Evolutionary conservation across 2,797 vertebrate genomes (phyloP).

Genomic region (Halcyon leucocephala): DNA sequence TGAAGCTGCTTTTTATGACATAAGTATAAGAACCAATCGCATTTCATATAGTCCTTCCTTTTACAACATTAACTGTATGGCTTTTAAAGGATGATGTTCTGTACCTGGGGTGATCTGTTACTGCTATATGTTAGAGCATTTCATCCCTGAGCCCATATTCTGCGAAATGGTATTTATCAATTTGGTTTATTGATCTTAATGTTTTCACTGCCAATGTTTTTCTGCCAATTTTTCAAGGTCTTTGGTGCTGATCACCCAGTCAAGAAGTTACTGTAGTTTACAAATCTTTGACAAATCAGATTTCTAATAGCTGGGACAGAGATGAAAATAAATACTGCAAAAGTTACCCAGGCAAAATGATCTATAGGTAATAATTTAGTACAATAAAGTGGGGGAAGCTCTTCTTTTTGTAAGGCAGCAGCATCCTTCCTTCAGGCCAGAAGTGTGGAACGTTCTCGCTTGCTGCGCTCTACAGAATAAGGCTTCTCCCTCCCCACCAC

Average conservation of each 20-base stretch:
- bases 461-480: neutral
- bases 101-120: neutral
- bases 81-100: neutral
- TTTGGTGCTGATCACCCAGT: neutral
- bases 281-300: neutral
- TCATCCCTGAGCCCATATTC: neutral
- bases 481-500: neutral
- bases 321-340: constrained; percentile 10
- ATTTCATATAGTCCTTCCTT: neutral
- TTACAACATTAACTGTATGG: neutral
- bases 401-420: neutral
- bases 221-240: constrained; percentile 29
- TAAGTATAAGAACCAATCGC: constrained; percentile 21
- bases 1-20: constrained; percentile 7
- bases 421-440: neutral
- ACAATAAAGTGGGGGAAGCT: neutral
- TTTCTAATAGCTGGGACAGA: neutral
- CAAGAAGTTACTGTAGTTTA: constrained; percentile 14
- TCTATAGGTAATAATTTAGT: neutral
- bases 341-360: constrained; percentile 4
- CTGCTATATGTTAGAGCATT: neutral
- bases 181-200: constrained; percentile 51
- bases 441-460: neutral
- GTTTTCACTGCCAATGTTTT: neutral
- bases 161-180: constrained; percentile 28